Evolutionary conservation across 1,140 invertebrate species (phyloP).

Genomic region (Yoshiicerus persimilis): DNA sequence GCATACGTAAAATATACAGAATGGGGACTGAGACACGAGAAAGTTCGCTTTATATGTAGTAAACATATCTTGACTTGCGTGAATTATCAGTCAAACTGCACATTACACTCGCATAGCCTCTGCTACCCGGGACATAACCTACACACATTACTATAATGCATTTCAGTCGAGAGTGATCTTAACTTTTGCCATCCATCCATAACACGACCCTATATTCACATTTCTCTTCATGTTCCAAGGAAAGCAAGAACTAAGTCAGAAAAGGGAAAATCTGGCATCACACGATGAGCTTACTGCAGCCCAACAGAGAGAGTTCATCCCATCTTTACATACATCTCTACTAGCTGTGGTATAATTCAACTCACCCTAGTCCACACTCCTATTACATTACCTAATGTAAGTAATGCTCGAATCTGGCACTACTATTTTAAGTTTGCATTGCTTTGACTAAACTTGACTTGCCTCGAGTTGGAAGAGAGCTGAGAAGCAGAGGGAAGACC

Average conservation of each 20-base stretch:
- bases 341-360: not conserved
- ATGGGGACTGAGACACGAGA: not conserved
- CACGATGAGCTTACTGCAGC: not conserved
- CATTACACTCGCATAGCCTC: too few relatives aligned
- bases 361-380: not conserved
- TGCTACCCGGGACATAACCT: not conserved
- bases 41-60: not conserved
- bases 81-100: not conserved
- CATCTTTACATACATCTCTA: not conserved
- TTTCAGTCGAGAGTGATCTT: slow-evolving; percentile 32
- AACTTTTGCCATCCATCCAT: slow-evolving; percentile 47
- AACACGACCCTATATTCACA: slow-evolving; percentile 28
- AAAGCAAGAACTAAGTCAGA: not conserved
- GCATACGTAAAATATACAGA: too few relatives aligned
- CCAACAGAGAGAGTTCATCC: not conserved
- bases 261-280: not conserved
- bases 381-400: not conserved
- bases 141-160: not conserved
- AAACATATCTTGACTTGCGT: not conserved
- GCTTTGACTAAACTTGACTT: not conserved
- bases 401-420: not conserved
- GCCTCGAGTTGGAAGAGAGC: not conserved
- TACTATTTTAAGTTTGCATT: not conserved
- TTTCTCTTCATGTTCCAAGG: slow-evolving; percentile 7
- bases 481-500: not conserved